Conservation (phyloP, 2,888 invertebrate species). For the Sarcophaga rosellei region DNA sequence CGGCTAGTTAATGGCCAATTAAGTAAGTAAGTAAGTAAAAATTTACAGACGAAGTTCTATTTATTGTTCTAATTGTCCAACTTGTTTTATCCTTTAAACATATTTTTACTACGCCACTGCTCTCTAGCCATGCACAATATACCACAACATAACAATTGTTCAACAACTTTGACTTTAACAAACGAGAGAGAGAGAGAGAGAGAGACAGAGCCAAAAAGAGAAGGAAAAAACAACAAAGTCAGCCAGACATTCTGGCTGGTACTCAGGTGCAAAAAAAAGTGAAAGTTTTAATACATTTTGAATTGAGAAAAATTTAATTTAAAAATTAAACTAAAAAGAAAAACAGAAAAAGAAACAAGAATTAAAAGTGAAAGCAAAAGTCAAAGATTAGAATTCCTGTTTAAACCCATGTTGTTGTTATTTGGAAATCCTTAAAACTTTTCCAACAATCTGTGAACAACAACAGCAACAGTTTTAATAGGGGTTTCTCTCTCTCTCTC, state of each 20-base stretch:
- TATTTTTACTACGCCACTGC: background rate
- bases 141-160: conserved; percentile 47
- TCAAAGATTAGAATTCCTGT: background rate
- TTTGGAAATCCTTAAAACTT: too few relatives aligned
- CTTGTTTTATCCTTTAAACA: too few relatives aligned
- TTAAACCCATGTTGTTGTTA: too few relatives aligned
- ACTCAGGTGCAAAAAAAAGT: conserved; percentile 53
- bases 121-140: background rate
- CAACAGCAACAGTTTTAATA: too few relatives aligned
- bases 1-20: too few relatives aligned
- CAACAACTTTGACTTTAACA: conserved; percentile 6
- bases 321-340: background rate
- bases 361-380: background rate
- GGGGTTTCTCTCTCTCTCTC: background rate
- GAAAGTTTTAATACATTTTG: conserved; percentile 56
- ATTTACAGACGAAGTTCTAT: too few relatives aligned
- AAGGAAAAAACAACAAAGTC: background rate
- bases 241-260: background rate
- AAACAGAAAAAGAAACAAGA: conserved; percentile 18
- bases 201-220: background rate
- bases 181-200: background rate
- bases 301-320: conserved; percentile 28
- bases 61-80: too few relatives aligned
- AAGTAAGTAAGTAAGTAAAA: too few relatives aligned
- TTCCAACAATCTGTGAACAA: too few relatives aligned